phyloP scores from a whole-genome alignment of 2,888 invertebrate species.

The Corythucha ciliata region DNA sequence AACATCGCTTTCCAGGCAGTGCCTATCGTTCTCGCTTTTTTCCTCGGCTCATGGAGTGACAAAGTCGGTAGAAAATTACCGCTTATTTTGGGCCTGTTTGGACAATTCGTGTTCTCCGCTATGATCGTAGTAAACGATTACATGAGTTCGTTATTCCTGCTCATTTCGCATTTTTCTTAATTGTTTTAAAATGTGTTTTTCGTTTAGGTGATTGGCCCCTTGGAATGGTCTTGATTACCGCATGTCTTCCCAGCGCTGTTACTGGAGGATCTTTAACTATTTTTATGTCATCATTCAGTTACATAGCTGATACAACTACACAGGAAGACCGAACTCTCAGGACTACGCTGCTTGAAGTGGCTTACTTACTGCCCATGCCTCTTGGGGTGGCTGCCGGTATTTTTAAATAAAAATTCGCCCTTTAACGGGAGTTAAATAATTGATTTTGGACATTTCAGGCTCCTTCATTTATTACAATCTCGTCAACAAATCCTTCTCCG shows the following conservation, averaged over 20 bases:
- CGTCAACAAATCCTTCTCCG: slow-evolving; percentile 55
- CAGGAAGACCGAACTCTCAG: slow-evolving; percentile 61
- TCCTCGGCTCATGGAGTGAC: slow-evolving; percentile 75
- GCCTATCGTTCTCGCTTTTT: slow-evolving; percentile 66
- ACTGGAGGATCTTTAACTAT: slow-evolving; percentile 72
- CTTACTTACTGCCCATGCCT: slow-evolving; percentile 75
- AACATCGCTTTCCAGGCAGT: slow-evolving; percentile 62
- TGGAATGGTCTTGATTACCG: slow-evolving; percentile 63
- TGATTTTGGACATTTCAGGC: slow-evolving; percentile 43
- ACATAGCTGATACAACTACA: slow-evolving; percentile 68
- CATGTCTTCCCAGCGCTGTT: slow-evolving; percentile 63
- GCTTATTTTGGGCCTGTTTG: slow-evolving; percentile 58
- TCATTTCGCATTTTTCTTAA: slow-evolving; percentile 38
- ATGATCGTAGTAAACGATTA: slow-evolving; percentile 64
- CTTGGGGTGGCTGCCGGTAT: slow-evolving; percentile 66
- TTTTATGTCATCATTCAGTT: slow-evolving; percentile 68
- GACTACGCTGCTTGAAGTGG: slow-evolving; percentile 71
- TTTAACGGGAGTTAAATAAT: not conserved
- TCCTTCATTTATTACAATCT: slow-evolving; percentile 54
- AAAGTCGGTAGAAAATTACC: slow-evolving; percentile 66
- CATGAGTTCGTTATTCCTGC: slow-evolving; percentile 43
- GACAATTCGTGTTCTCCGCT: slow-evolving; percentile 63
- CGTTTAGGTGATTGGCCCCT: slow-evolving; percentile 55
- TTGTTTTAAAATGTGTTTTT: too few relatives aligned
- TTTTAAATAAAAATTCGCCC: not conserved